phyloP scores from a whole-genome alignment of 2,113 vertebrate species.

The Cinclus cinclus region DNA sequence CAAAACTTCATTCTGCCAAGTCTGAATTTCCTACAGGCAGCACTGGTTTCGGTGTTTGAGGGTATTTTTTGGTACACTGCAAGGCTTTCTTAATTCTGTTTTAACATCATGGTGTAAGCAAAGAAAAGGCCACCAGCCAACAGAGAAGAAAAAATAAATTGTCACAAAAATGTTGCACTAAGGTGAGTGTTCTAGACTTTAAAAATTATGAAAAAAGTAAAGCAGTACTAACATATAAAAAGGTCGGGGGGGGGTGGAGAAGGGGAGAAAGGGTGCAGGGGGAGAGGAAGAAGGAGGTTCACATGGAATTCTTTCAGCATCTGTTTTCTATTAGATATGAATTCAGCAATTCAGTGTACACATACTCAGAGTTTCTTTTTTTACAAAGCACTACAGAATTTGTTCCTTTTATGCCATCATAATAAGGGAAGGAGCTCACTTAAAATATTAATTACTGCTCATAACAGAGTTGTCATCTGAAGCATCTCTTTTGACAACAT shows the following conservation, averaged over 20 bases:
- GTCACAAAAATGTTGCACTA: neutral
- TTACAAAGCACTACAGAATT: neutral
- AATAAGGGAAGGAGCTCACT: neutral
- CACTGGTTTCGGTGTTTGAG: neutral
- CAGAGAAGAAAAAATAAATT: neutral
- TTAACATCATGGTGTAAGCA: neutral
- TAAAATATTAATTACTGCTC: neutral
- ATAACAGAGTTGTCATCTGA: neutral
- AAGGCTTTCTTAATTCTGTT: neutral
- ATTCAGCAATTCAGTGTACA: neutral
- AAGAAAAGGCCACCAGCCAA: neutral
- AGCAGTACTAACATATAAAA: neutral
- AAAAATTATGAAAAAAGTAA: neutral
- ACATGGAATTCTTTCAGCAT: neutral
- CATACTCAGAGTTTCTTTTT: neutral
- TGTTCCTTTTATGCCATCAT: neutral
- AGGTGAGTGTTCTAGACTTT: neutral
- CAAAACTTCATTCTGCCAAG: neutral
- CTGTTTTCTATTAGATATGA: neutral
- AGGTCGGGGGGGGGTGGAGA: rapidly evolving
- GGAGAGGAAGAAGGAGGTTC: neutral
- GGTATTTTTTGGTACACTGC: neutral
- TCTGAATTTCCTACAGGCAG: neutral
- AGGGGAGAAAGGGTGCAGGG: too few relatives aligned
- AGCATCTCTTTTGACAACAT: neutral